Percentiles rank a stretch among this genome's conserved stretches.
These are phyloP conservation scores for Dinoponera quadriceps DNA, from an alignment of 1,140 invertebrate species.

Conservation along the genomic window DNA sequence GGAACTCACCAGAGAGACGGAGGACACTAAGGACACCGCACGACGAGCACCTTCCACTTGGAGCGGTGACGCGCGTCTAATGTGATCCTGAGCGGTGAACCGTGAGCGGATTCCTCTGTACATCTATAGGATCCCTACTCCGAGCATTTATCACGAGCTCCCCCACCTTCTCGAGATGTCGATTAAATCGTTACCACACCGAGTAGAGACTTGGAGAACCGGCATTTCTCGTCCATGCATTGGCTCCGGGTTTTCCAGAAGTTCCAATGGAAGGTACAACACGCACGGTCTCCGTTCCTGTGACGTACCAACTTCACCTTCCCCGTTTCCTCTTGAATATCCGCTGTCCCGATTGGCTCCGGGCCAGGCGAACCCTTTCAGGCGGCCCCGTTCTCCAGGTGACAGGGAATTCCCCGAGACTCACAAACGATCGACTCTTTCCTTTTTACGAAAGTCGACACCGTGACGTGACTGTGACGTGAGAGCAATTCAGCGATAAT, in stretches of 20 bases:
- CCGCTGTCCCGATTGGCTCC: not conserved
- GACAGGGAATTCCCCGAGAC: not conserved
- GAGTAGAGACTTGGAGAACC: not conserved
- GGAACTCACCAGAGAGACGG: conserved; percentile 47
- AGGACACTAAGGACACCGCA: not conserved
- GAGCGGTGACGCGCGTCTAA: conserved; percentile 17
- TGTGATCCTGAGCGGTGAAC: not conserved
- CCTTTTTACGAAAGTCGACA: not conserved
- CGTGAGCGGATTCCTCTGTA: conserved; percentile 23
- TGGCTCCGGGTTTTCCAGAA: conserved; percentile 42
- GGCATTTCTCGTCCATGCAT: conserved; percentile 58
- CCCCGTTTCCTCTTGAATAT: not conserved
- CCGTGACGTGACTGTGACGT: too few relatives aligned
- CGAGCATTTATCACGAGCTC: conserved; percentile 45
- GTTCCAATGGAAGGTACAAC: not conserved
- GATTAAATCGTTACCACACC: not conserved
- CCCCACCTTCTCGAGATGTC: conserved; percentile 46
- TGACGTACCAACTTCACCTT: conserved; percentile 4
- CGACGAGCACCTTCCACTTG: conserved; percentile 14
- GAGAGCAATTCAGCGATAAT: too few relatives aligned
- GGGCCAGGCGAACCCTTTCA: not conserved
- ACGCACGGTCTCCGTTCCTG: not conserved
- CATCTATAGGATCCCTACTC: conserved; percentile 24
- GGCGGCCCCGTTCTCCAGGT: not conserved
- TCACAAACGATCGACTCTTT: not conserved